Conservation (phyloP, 2,113 vertebrate genomes). For the Hiodon alosoides region DNA sequence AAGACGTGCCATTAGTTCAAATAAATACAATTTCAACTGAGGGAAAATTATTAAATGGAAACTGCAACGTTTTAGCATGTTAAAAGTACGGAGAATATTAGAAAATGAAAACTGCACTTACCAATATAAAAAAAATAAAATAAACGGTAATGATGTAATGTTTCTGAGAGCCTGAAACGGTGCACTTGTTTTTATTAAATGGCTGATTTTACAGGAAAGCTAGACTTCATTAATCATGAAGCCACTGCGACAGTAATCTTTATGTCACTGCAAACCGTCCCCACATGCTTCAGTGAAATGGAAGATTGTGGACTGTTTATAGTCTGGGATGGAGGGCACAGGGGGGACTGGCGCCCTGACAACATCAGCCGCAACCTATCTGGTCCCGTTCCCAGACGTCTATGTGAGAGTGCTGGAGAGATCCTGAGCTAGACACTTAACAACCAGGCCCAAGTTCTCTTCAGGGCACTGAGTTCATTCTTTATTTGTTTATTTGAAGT, state of each 20-base stretch:
- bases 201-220: not conserved
- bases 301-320: not conserved
- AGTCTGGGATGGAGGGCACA: not conserved
- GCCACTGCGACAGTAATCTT: not conserved
- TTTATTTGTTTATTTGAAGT: not conserved
- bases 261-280: not conserved
- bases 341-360: constrained; percentile 10
- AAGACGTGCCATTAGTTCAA: not conserved
- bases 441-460: not conserved
- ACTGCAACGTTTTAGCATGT: not conserved
- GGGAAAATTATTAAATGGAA: not conserved
- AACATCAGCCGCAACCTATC: constrained; percentile 11
- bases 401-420: not conserved
- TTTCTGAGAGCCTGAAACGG: not conserved
- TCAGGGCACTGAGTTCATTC: not conserved
- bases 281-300: not conserved
- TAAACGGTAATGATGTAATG: not conserved
- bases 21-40: not conserved
- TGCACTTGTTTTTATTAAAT: not conserved
- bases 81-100: not conserved
- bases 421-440: not conserved
- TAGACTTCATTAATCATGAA: not conserved
- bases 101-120: not conserved
- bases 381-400: constrained; percentile 2
- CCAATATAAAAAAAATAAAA: not conserved